Percentiles rank a stretch among this genome's conserved stretches.
Evolutionary conservation across 1,140 invertebrate species (phyloP).

Genomic region (Caenorhabditis latens): DNA sequence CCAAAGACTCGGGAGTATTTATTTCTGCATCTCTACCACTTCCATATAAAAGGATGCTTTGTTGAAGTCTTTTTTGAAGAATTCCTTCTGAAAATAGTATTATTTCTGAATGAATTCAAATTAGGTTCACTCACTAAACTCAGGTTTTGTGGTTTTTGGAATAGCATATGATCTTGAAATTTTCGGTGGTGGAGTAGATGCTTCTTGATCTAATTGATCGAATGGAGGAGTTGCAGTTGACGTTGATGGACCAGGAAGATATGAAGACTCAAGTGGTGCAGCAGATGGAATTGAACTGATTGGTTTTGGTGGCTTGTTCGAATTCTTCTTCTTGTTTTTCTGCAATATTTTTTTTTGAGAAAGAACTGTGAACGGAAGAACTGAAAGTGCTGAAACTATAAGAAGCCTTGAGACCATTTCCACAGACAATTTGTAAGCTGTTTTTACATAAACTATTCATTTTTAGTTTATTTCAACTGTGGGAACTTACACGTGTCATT

Average conservation of each 20-base stretch:
- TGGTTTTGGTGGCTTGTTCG: not conserved
- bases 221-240: not conserved
- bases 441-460: too few relatives aligned
- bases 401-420: too few relatives aligned
- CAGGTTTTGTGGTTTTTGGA: not conserved
- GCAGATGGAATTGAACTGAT: not conserved
- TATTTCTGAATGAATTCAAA: not conserved
- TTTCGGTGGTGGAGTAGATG: not conserved
- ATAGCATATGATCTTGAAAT: not conserved
- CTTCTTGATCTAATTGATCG: not conserved
- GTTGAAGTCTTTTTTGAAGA: not conserved
- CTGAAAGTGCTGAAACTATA: too few relatives aligned
- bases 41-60: not conserved
- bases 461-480: too few relatives aligned
- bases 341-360: not conserved
- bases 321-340: conserved; percentile 14
- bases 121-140: not conserved
- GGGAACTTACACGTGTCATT: too few relatives aligned
- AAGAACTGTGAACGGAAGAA: too few relatives aligned
- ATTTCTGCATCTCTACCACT: not conserved
- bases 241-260: not conserved
- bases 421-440: too few relatives aligned
- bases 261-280: too few relatives aligned
- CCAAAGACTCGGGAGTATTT: not conserved
- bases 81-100: not conserved